phyloP scores from a whole-genome alignment of 1,140 invertebrate genomes.

The Dendrolimus kikuchii region DNA sequence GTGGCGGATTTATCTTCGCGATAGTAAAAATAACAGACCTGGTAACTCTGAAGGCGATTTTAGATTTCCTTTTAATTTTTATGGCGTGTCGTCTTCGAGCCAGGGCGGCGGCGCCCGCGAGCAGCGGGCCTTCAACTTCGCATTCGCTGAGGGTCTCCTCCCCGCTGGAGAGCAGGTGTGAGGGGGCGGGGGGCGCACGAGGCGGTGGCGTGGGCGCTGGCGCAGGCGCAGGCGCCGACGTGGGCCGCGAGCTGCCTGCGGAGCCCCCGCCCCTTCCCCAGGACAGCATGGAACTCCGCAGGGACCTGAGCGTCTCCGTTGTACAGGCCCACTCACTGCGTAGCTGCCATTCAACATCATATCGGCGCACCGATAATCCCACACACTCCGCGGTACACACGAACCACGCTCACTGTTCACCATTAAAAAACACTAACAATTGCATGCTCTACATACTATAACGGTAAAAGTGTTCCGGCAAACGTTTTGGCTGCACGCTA shows the following conservation, averaged over 20 bases:
- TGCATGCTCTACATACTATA: constrained; percentile 9
- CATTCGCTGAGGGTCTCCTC: constrained; percentile 35
- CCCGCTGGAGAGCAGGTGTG: constrained; percentile 10
- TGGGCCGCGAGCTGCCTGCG: constrained; percentile 29
- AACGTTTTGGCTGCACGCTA: background rate
- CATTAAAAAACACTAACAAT: constrained; percentile 17
- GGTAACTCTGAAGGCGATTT: constrained; percentile 49
- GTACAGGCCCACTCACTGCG: constrained; percentile 48
- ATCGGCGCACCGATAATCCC: constrained; percentile 42
- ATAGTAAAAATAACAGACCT: constrained; percentile 31
- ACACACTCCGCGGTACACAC: constrained; percentile 29
- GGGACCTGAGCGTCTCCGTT: constrained; percentile 66
- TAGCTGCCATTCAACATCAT: constrained; percentile 59
- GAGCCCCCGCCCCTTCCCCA: constrained; percentile 39
- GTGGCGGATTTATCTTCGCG: background rate
- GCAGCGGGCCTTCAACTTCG: constrained; percentile 43
- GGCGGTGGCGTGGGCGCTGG: no score
- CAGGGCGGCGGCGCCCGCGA: constrained; percentile 54
- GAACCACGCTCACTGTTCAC: constrained; percentile 33
- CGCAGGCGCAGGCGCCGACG: constrained; percentile 15
- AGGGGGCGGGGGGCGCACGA: constrained; percentile 10
- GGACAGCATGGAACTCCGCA: constrained; percentile 61
- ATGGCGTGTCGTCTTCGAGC: constrained; percentile 60
- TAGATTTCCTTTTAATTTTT: constrained; percentile 54
- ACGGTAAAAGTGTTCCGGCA: background rate